Evolutionary conservation across 2,113 vertebrate species (phyloP).

Genomic region (Oreocharis arfaki): DNA sequence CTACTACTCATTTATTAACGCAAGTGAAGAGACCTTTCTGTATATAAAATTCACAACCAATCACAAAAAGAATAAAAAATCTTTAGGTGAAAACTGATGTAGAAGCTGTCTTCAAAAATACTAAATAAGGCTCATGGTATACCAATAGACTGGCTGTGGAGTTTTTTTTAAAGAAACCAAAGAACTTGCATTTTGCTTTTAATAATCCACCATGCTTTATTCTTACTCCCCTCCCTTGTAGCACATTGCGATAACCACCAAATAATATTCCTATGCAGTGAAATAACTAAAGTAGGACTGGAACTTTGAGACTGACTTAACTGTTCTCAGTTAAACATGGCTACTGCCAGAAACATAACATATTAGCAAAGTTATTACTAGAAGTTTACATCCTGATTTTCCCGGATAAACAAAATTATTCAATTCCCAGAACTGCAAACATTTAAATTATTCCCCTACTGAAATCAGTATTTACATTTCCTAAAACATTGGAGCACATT

Average conservation of each 20-base stretch:
- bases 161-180: neutral
- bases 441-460: neutral
- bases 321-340: neutral
- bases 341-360: neutral
- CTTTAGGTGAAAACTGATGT: neutral
- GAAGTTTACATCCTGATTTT: neutral
- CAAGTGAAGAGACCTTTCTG: neutral
- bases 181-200: neutral
- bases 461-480: conserved; percentile 21
- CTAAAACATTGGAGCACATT: neutral
- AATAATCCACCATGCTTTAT: neutral
- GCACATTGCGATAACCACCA: neutral
- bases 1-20: neutral
- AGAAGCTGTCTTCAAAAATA: neutral
- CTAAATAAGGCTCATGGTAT: neutral
- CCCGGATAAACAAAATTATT: neutral
- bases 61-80: neutral
- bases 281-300: neutral
- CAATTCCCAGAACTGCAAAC: neutral
- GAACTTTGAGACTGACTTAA: neutral
- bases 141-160: rapidly evolving
- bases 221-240: neutral
- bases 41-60: neutral
- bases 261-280: neutral
- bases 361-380: neutral